Evolutionary conservation across 2,113 vertebrate genomes (phyloP).

Genomic region (Xiphophorus couchianus): DNA sequence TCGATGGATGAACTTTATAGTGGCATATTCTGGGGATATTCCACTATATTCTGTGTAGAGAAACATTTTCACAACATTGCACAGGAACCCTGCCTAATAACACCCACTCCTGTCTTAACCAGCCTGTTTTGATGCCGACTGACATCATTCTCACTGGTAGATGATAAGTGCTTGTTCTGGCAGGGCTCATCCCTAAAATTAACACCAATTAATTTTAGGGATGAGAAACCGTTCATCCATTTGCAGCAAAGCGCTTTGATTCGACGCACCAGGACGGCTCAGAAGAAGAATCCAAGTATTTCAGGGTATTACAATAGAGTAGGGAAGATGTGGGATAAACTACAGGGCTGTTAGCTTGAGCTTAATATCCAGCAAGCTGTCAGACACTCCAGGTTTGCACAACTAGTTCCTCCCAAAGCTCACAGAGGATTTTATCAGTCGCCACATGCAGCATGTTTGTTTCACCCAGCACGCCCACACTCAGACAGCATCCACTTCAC

Average conservation of each 20-base stretch:
- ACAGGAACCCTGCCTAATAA: too few relatives aligned
- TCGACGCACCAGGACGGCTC: neutral
- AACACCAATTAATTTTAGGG: conserved; percentile 48
- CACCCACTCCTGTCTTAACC: conserved; percentile 24
- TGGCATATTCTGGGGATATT: too few relatives aligned
- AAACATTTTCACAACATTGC: too few relatives aligned
- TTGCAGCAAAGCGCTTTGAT: conserved; percentile 18
- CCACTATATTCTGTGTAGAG: too few relatives aligned
- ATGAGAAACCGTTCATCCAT: conserved; percentile 26
- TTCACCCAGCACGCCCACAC: conserved; percentile 21
- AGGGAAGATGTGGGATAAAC: conserved; percentile 26
- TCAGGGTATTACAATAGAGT: conserved; percentile 22
- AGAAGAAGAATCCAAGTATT: conserved; percentile 26
- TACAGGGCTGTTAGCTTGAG: conserved; percentile 19
- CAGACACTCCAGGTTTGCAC: conserved; percentile 35
- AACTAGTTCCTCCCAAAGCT: conserved; percentile 11
- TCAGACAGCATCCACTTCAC: conserved; percentile 18
- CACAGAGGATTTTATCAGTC: conserved; percentile 53
- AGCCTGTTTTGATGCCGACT: neutral
- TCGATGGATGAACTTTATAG: neutral
- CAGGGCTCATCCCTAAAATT: conserved; percentile 36
- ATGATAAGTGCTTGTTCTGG: neutral
- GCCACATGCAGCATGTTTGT: conserved; percentile 42
- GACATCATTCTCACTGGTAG: too few relatives aligned
- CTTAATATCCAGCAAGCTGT: conserved; percentile 34